Percentiles rank a stretch among this genome's conserved stretches.
phyloP scores from a whole-genome alignment of 2,113 vertebrate species.

The Felis catus region DNA sequence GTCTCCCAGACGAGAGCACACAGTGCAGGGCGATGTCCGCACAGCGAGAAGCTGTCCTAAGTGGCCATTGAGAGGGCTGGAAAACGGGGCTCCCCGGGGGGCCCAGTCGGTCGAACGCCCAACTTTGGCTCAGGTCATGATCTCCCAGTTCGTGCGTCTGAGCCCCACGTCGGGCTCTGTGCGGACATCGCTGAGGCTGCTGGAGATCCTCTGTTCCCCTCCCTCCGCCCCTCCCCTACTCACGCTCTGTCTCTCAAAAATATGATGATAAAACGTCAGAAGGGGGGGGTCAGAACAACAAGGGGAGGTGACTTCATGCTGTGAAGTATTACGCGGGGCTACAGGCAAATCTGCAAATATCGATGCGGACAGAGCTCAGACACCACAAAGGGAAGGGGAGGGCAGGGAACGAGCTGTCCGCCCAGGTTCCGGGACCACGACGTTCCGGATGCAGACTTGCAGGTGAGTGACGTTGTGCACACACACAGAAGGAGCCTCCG shows the following conservation, averaged over 20 bases:
- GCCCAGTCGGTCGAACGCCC: too few relatives aligned
- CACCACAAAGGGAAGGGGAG: neutral
- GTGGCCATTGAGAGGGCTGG: neutral
- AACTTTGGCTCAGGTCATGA: too few relatives aligned
- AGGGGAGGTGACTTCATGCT: neutral
- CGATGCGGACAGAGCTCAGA: neutral
- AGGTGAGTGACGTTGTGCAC: neutral
- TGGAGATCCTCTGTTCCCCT: too few relatives aligned
- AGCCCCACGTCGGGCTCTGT: too few relatives aligned
- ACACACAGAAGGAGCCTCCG: neutral
- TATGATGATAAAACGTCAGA: too few relatives aligned
- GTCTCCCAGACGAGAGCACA: fast-evolving
- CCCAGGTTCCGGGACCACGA: too few relatives aligned
- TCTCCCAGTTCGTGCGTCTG: too few relatives aligned
- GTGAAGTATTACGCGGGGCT: neutral
- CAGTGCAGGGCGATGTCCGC: neutral
- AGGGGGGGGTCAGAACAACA: neutral
- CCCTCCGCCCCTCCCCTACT: too few relatives aligned
- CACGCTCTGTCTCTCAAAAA: too few relatives aligned
- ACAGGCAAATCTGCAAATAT: neutral
- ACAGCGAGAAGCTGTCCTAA: neutral
- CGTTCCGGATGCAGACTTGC: neutral
- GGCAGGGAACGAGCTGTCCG: neutral
- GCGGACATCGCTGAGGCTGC: too few relatives aligned
- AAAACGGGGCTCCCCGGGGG: too few relatives aligned